phyloP scores from a whole-genome alignment of 2,888 invertebrate genomes.

The Petrophora chlorosata region DNA sequence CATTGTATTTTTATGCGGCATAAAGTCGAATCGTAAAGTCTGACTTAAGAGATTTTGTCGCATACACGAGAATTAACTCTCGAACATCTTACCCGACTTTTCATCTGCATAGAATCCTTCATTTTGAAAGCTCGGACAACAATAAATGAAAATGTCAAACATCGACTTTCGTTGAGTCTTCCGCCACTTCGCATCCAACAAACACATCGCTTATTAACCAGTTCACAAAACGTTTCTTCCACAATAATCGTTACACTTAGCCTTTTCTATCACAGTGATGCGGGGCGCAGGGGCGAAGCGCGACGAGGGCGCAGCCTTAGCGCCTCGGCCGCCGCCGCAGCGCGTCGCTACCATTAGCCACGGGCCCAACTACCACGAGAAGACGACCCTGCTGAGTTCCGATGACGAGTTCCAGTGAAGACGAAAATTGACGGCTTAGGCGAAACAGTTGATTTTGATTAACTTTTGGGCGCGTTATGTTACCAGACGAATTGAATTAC shows the following conservation, averaged over 20 bases:
- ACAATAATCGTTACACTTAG: not conserved
- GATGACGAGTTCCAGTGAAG: conserved; percentile 96
- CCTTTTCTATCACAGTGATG: conserved; percentile 58
- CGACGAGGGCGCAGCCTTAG: conserved; percentile 77
- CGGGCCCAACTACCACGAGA: conserved; percentile 93
- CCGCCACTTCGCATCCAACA: not conserved
- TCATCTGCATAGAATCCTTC: too few species aligned
- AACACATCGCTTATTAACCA: not conserved
- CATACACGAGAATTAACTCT: too few species aligned
- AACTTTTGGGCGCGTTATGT: not conserved
- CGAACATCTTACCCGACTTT: too few species aligned
- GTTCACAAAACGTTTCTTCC: not conserved
- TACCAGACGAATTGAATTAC: too few species aligned
- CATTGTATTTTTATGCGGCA: too few species aligned
- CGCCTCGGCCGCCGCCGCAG: conserved; percentile 86
- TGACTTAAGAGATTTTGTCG: too few species aligned
- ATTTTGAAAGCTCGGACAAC: too few species aligned
- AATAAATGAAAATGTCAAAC: too few species aligned
- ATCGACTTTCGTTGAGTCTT: not conserved
- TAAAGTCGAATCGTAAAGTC: too few species aligned
- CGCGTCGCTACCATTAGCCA: conserved; percentile 91
- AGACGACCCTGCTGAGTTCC: conserved; percentile 96
- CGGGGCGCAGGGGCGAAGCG: conserved; percentile 66
- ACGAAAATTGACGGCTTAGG: conserved; percentile 1
- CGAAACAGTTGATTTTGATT: not conserved